A percentile compares a stretch with the other conserved stretches of the same genome.
Evolutionary conservation across 2,888 invertebrate genomes (phyloP).

Genomic region (Nineta flava): DNA sequence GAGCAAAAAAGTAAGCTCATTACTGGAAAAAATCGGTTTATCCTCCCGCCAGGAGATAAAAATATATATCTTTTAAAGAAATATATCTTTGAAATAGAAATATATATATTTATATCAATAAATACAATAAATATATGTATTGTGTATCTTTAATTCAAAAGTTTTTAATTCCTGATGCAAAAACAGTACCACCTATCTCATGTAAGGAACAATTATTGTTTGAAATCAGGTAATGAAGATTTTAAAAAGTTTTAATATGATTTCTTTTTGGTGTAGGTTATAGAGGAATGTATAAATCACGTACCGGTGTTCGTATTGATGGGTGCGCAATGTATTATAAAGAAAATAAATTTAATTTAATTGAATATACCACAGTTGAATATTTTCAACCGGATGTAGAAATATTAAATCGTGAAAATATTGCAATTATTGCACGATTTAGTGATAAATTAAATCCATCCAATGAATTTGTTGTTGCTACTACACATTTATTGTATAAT

Average conservation of each 20-base stretch:
- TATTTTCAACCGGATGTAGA: constrained; percentile 42
- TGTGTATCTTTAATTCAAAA: too few relatives aligned
- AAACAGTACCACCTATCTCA: background rate
- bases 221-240: background rate
- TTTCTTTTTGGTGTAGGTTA: constrained; percentile 37
- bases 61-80: too few relatives aligned
- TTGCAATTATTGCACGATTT: constrained; percentile 68
- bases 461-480: constrained; percentile 60
- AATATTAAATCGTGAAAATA: constrained; percentile 70
- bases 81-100: too few relatives aligned
- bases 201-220: background rate
- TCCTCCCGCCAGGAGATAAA: too few relatives aligned
- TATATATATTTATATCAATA: too few relatives aligned
- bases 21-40: too few relatives aligned
- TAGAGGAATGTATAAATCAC: constrained; percentile 60
- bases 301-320: constrained; percentile 65
- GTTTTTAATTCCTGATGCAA: too few relatives aligned
- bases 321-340: constrained; percentile 86
- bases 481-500: constrained; percentile 90
- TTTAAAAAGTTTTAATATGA: background rate
- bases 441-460: constrained; percentile 32
- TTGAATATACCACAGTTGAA: constrained; percentile 54
- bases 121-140: too few relatives aligned
- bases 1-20: too few relatives aligned
- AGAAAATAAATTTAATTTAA: constrained; percentile 43